phyloP scores from a whole-genome alignment of 2,797 vertebrate species.

The Poecilia wingei region DNA sequence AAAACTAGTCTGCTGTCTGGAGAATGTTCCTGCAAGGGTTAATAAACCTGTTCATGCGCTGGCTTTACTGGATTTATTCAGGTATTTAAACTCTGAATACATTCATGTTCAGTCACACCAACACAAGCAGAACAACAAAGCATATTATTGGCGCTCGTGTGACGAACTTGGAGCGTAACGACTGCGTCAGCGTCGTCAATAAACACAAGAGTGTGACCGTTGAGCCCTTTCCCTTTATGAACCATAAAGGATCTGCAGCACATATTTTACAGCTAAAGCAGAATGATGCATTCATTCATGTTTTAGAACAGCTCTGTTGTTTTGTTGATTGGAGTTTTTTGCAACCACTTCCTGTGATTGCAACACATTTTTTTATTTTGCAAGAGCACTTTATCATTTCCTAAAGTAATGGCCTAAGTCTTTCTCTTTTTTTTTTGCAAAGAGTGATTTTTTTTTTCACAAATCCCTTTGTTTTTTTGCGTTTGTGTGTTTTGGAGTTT shows the following conservation, averaged over 20 bases:
- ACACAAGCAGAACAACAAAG: background rate
- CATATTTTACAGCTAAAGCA: background rate
- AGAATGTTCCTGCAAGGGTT: background rate
- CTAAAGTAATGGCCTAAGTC: too few relatives aligned
- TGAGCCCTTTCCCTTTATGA: background rate
- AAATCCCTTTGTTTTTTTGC: too few relatives aligned
- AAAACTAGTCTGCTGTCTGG: background rate
- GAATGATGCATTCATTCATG: constrained; percentile 6
- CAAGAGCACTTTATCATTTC: too few relatives aligned
- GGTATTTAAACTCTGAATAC: background rate
- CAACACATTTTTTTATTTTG: too few relatives aligned
- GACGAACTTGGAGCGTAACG: background rate
- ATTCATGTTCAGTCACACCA: background rate
- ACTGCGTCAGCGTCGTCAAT: constrained; percentile 3
- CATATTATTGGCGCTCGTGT: background rate
- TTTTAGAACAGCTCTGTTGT: background rate
- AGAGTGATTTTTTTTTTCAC: too few relatives aligned
- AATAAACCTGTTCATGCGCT: background rate
- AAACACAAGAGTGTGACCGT: constrained; percentile 44
- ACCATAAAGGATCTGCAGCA: background rate
- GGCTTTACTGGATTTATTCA: background rate
- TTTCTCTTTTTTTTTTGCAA: too few relatives aligned
- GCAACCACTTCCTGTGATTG: too few relatives aligned
- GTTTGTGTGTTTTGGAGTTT: background rate
- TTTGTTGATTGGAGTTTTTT: background rate